Evolutionary conservation across 2,888 invertebrate genomes (phyloP).

Genomic region (Entomobrya multifasciata): DNA sequence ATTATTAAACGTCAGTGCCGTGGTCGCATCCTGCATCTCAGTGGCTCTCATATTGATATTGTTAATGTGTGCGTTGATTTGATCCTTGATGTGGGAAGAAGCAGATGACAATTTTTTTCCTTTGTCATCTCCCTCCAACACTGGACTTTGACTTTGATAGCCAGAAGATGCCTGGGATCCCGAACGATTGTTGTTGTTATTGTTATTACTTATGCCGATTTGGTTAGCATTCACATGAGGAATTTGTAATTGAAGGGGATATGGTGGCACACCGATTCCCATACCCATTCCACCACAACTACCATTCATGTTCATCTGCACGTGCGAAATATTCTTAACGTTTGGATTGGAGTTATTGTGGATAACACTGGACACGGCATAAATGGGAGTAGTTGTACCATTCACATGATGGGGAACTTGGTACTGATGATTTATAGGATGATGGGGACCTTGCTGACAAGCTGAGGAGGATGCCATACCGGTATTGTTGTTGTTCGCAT

Average conservation of each 20-base stretch:
- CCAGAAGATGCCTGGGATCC: slow-evolving; percentile 79
- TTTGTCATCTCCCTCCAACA: slow-evolving; percentile 78
- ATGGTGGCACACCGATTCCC: slow-evolving; percentile 52
- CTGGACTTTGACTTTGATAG: slow-evolving; percentile 79
- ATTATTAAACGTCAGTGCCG: slow-evolving; percentile 72
- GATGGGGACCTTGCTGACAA: slow-evolving; percentile 36
- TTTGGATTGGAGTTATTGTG: slow-evolving; percentile 79
- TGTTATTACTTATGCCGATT: slow-evolving; percentile 15
- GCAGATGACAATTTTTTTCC: slow-evolving; percentile 64
- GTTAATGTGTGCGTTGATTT: slow-evolving; percentile 72
- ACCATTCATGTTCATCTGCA: slow-evolving; percentile 74
- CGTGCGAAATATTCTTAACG: slow-evolving; percentile 78
- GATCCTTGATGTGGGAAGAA: slow-evolving; percentile 65
- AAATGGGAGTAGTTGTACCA: slow-evolving; percentile 74
- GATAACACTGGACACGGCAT: slow-evolving; percentile 78
- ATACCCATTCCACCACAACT: slow-evolving; percentile 34
- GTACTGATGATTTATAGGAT: slow-evolving; percentile 78
- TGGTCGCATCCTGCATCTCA: slow-evolving; percentile 66
- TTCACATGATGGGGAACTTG: slow-evolving; percentile 76
- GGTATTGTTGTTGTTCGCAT: slow-evolving; percentile 38
- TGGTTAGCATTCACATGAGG: slow-evolving; percentile 38
- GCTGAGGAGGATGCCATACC: slow-evolving; percentile 4
- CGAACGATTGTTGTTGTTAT: slow-evolving; percentile 72
- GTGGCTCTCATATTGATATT: slow-evolving; percentile 59
- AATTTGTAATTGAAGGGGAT: slow-evolving; percentile 73